phyloP scores from a whole-genome alignment of 2,888 invertebrate genomes.

The Gisinianus flammeolus region DNA sequence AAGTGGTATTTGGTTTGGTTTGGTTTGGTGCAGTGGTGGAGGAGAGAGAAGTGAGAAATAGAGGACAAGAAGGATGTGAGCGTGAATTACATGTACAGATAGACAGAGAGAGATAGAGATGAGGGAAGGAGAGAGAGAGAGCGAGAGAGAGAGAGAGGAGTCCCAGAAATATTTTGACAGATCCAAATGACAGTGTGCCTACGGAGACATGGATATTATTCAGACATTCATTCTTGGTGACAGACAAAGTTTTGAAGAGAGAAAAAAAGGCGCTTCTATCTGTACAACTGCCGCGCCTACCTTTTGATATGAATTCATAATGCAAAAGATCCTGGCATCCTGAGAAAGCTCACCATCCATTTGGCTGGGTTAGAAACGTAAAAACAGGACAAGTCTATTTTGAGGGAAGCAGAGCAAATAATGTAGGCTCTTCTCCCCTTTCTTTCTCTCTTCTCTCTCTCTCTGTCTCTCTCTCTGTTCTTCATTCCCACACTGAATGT shows the following conservation, averaged over 20 bases:
- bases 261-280: slow-evolving; percentile 4
- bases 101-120: background rate
- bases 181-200: slow-evolving; percentile 34
- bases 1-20: too few species aligned
- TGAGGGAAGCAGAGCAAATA: slow-evolving; percentile 10
- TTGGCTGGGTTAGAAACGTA: slow-evolving; percentile 26
- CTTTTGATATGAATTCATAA: slow-evolving; percentile 36
- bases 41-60: background rate
- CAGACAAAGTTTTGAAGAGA: slow-evolving; percentile 20
- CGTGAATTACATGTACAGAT: background rate
- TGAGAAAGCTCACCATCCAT: slow-evolving; percentile 20
- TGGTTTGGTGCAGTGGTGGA: too few species aligned
- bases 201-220: slow-evolving; percentile 31
- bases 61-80: background rate
- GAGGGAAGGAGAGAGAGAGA: background rate
- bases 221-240: slow-evolving; percentile 33
- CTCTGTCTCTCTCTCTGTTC: background rate
- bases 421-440: too few species aligned
- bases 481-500: background rate
- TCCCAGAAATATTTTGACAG: slow-evolving; percentile 28
- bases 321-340: background rate
- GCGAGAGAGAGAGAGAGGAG: background rate
- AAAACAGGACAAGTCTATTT: slow-evolving; percentile 25
- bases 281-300: slow-evolving; percentile 17
- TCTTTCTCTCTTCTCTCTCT: too few species aligned